Conservation (phyloP, 2,797 vertebrate genomes). For the Allobates femoralis region DNA sequence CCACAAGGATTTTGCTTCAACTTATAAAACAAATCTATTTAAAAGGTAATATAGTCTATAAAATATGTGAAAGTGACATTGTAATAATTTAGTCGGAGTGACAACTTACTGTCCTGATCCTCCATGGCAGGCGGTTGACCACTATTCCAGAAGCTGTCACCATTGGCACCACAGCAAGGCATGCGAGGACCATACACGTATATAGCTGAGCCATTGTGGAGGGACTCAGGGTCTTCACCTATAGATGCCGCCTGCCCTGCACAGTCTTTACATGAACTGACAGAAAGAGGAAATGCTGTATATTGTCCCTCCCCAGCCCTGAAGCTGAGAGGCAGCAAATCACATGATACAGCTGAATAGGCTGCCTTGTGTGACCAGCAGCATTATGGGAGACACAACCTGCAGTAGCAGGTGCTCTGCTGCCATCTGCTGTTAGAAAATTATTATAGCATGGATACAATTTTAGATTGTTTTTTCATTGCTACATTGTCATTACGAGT, state of each 20-base stretch:
- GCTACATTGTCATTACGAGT: no score
- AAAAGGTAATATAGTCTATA: no score
- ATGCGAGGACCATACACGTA: neutral
- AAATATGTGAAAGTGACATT: neutral
- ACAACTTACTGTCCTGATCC: constrained; percentile 23
- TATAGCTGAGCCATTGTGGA: neutral
- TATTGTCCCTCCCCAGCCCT: neutral
- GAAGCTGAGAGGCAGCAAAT: neutral
- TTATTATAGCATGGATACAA: no score
- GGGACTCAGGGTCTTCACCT: neutral
- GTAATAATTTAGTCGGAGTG: neutral
- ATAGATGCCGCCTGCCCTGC: neutral
- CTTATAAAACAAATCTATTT: neutral
- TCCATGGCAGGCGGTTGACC: neutral
- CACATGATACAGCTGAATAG: constrained; percentile 16
- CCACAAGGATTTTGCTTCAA: no score
- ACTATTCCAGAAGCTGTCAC: neutral
- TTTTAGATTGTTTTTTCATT: no score
- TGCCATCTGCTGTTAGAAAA: constrained; percentile 22
- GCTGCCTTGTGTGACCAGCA: neutral
- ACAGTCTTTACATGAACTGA: neutral
- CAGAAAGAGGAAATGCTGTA: neutral
- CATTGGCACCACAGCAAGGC: neutral
- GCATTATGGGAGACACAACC: constrained; percentile 3
- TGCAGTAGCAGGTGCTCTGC: neutral